Base-by-base conservation (phyloP, 2,797 vertebrate species). In the Bovichtus diacanthus region DNA sequence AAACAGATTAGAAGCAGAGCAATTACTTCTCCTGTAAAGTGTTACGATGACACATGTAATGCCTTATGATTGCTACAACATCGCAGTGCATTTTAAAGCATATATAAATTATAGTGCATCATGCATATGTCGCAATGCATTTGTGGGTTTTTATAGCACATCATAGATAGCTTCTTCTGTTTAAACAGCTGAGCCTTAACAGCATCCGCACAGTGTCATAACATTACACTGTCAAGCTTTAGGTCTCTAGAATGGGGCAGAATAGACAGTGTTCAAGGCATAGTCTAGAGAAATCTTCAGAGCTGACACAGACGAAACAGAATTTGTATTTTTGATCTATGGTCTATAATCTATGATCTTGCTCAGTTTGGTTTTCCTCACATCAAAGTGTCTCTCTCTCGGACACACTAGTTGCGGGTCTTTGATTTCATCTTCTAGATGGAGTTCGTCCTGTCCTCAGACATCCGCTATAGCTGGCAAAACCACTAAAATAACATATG, bases 361-460 rank as follows among this genome's bases (percentile, higher is more conserved):
- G 25, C 51, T 64, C 36, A 6, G 49, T 66, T 72, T 31, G 11
- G 19, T 34, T 61, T 64, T 69, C 38, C 60, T 75, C 39, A 59
- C 43, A 63, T 78, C 4, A 78, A 47, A 78, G 44, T 50, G 16
- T 70, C 69, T 53, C 43, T 34, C 16, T 60, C 41, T 61, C n/a
- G n/a, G 41, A 68, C 19, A 25, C 4, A 5, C 47, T 25, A 19
- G 29, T 29, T 78, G 70, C 38, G 8, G 0, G 7, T 72, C n/a
- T 76, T 82, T 87, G 38, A 78, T 83, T 80, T 54, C 5, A 61
- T 67, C 54, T 63, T 53, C 41, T 54, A 27, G 41, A 64, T 21
- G 3, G 25, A 80, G 71, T 77, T 81, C 67, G 75, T 74, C 73
- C 68, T 80, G 47, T 80, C 76, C 76, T 80, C 54, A 76, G 69